These are phyloP conservation scores for Ptychochromis oligacanthus DNA, from an alignment of 2,113 vertebrate species.

Conservation along the genomic window DNA sequence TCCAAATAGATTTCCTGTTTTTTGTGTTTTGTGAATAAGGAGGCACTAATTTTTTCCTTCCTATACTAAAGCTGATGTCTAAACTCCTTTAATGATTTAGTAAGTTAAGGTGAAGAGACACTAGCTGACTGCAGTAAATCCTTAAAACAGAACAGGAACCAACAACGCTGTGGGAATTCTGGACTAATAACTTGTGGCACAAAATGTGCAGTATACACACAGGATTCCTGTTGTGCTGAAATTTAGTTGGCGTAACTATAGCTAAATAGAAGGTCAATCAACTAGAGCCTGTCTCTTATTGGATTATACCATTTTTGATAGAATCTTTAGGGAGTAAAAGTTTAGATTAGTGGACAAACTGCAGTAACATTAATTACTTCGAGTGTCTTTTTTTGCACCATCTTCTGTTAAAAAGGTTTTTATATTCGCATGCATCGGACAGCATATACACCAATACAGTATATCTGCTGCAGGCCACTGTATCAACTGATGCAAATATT, in stretches of 20 bases:
- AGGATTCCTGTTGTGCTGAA: neutral
- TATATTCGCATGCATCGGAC: neutral
- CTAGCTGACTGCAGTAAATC: neutral
- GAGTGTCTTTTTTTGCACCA: neutral
- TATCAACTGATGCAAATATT: neutral
- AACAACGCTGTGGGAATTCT: neutral
- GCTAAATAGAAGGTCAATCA: neutral
- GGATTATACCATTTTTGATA: no score
- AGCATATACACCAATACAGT: neutral
- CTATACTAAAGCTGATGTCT: neutral
- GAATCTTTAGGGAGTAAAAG: neutral
- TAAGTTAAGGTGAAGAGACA: neutral
- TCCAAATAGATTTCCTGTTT: neutral
- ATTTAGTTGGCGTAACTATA: neutral
- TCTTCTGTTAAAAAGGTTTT: neutral
- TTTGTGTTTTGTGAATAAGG: neutral
- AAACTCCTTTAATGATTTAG: slow-evolving; percentile 2
- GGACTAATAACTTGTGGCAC: neutral
- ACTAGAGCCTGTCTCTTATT: neutral
- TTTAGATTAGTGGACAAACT: neutral
- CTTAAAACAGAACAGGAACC: neutral
- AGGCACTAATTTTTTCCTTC: neutral
- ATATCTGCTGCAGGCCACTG: neutral
- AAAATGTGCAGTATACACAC: neutral
- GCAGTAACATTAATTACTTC: neutral